A percentile compares a stretch with the other conserved stretches of the same genome.
phyloP scores from a whole-genome alignment of 2,113 vertebrate genomes.

The Alethe castanea region DNA sequence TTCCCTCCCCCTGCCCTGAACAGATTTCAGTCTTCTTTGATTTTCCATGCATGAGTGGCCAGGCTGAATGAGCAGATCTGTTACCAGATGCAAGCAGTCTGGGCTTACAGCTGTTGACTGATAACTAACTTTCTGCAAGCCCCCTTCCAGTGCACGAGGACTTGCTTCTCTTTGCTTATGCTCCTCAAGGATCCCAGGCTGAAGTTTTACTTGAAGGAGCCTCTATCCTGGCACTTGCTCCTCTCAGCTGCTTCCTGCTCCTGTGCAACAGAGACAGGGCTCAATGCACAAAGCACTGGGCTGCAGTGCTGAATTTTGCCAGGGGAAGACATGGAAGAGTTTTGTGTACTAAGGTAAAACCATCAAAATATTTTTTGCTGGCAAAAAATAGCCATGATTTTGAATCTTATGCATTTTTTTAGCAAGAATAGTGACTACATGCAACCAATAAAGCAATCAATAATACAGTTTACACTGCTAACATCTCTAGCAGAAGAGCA shows the following conservation, averaged over 20 bases:
- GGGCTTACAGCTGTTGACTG: slow-evolving; percentile 31
- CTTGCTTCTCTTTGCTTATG: not conserved
- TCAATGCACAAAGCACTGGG: not conserved
- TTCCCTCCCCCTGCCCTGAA: not conserved
- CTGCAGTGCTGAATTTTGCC: not conserved
- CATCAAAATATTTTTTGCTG: not conserved
- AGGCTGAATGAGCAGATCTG: slow-evolving; percentile 48
- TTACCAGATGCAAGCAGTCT: slow-evolving; percentile 34
- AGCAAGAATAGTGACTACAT: not conserved
- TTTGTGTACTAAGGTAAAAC: not conserved
- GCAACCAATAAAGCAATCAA: not conserved
- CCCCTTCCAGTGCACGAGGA: not conserved
- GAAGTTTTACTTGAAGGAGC: not conserved
- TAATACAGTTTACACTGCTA: not conserved
- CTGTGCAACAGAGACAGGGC: not conserved
- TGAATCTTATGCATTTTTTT: not conserved
- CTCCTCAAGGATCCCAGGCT: not conserved
- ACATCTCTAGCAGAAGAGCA: not conserved
- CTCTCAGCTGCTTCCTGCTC: not conserved
- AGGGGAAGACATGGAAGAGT: not conserved
- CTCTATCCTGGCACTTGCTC: rapidly evolving
- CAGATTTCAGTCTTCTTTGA: slow-evolving; percentile 19
- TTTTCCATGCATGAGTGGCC: not conserved
- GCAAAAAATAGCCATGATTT: not conserved
- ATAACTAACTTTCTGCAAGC: not conserved